Conservation (phyloP, 2,113 vertebrate species). For the Loxodonta africana region DNA sequence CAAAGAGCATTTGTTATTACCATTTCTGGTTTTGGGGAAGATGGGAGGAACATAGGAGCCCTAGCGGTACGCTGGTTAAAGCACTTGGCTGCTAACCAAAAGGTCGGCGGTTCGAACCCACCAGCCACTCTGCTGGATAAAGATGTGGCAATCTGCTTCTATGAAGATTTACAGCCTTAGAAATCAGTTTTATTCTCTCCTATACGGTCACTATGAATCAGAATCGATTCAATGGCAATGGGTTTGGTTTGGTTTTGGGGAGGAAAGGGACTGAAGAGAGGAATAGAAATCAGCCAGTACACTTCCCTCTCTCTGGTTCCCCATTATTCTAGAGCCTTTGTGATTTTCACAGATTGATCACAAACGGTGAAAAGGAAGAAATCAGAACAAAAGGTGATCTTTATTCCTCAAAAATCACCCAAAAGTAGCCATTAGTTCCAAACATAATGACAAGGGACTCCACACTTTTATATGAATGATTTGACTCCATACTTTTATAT, state of each 20-base stretch:
- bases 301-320: background rate
- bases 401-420: background rate
- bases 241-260: too few relatives aligned
- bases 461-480: background rate
- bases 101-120: too few relatives aligned
- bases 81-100: too few relatives aligned
- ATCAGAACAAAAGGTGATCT: background rate
- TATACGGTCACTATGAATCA: too few relatives aligned
- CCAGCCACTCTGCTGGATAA: too few relatives aligned
- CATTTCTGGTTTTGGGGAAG: background rate
- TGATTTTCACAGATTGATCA: background rate
- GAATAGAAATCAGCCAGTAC: background rate
- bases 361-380: conserved; percentile 18
- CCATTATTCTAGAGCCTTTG: background rate
- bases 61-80: too few relatives aligned
- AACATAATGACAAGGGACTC: background rate
- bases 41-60: background rate
- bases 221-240: too few relatives aligned
- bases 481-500: background rate
- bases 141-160: too few relatives aligned
- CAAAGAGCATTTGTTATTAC: background rate
- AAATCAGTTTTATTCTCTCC: too few relatives aligned
- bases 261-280: background rate
- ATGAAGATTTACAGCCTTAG: too few relatives aligned
- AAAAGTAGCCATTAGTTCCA: background rate